Percentiles rank a stretch among this genome's conserved stretches.
Evolutionary conservation across 2,113 vertebrate genomes (phyloP).

Genomic region (Alethe castanea): DNA sequence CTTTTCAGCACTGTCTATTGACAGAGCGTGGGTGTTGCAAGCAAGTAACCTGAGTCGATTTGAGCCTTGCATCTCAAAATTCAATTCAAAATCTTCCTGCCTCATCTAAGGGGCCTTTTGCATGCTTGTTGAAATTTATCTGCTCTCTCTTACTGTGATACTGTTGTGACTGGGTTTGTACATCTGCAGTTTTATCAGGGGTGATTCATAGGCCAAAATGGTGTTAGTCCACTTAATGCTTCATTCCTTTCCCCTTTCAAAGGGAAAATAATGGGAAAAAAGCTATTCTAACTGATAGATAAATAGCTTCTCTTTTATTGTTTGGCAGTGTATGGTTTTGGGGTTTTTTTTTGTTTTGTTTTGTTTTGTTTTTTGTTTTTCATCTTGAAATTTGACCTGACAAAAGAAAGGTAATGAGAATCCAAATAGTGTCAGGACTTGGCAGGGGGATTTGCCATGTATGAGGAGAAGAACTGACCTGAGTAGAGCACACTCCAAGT

Average conservation of each 20-base stretch:
- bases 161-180: background rate
- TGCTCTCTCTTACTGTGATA: background rate
- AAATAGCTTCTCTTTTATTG: background rate
- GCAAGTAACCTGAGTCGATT: background rate
- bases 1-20: background rate
- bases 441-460: background rate
- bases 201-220: background rate
- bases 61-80: background rate
- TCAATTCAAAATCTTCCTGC: background rate
- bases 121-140: background rate
- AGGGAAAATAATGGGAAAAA: background rate
- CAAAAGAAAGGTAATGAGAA: background rate
- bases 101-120: background rate
- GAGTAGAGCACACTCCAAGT: background rate
- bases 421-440: background rate
- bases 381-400: background rate
- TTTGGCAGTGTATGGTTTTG: background rate
- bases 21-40: background rate
- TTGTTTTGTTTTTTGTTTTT: background rate
- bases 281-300: background rate
- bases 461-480: background rate
- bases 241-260: background rate
- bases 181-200: background rate
- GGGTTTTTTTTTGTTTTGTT: background rate
- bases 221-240: background rate